Percentiles rank a stretch among this genome's conserved stretches.
These are phyloP conservation scores for Apogon hyalosoma DNA, from an alignment of 2,797 vertebrate species.

Conservation along the genomic window DNA sequence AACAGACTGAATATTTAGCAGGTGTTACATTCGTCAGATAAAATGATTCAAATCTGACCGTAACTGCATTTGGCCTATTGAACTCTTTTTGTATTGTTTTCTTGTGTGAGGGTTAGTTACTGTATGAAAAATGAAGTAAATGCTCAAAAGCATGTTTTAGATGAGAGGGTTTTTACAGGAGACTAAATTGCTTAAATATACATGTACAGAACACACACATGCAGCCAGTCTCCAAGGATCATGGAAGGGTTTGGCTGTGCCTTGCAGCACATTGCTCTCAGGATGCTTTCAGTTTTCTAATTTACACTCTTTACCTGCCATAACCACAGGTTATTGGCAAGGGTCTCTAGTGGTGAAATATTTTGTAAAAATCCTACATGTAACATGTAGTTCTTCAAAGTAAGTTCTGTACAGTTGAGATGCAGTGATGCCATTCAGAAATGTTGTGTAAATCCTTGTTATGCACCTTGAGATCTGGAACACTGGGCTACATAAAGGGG, in stretches of 20 bases:
- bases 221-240: conserved; percentile 50
- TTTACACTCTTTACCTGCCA: conserved; percentile 60
- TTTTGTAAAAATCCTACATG: conserved; percentile 73
- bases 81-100: conserved; percentile 41
- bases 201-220: conserved; percentile 35
- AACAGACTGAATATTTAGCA: conserved; percentile 44
- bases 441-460: conserved; percentile 65
- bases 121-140: conserved; percentile 39
- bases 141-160: conserved; percentile 50
- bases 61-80: conserved; percentile 35
- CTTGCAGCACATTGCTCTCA: conserved; percentile 79
- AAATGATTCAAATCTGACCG: conserved; percentile 21
- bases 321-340: conserved; percentile 54
- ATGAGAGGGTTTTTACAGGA: conserved; percentile 47
- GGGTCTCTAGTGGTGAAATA: conserved; percentile 60
- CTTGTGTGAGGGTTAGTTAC: conserved; percentile 37
- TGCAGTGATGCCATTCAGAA: conserved; percentile 58
- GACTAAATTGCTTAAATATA: conserved; percentile 34
- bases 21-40: conserved; percentile 37
- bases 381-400: conserved; percentile 66
- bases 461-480: conserved; percentile 65
- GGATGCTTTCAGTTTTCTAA: conserved; percentile 74
- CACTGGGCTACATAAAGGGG: conserved; percentile 21
- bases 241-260: conserved; percentile 66
- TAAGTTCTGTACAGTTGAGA: conserved; percentile 60